A percentile compares a stretch with the other conserved stretches of the same genome.
Evolutionary conservation across 2,113 vertebrate genomes (phyloP).

Genomic region (Chaetura pelagica): DNA sequence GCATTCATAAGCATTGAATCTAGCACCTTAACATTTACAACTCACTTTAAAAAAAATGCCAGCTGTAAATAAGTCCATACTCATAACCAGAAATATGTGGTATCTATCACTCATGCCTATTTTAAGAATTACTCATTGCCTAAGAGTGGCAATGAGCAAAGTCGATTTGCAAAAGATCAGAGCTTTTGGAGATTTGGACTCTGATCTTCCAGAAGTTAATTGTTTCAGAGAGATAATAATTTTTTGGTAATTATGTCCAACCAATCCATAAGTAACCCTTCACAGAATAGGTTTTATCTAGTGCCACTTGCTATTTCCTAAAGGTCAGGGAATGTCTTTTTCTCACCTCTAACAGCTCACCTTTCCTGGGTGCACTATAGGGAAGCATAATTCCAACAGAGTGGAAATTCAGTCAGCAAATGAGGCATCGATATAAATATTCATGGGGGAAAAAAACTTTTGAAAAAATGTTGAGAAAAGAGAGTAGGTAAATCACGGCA

Average conservation of each 20-base stretch:
- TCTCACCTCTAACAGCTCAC: constrained; percentile 76
- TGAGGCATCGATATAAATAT: constrained; percentile 77
- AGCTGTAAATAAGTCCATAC: constrained; percentile 72
- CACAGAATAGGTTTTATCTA: constrained; percentile 61
- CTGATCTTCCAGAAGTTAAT: constrained; percentile 45
- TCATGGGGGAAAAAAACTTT: constrained; percentile 72
- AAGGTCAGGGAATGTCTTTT: constrained; percentile 79
- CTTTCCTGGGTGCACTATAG: constrained; percentile 72
- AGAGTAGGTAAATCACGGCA: constrained; percentile 55
- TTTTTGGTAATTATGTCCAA: constrained; percentile 68
- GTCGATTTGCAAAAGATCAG: constrained; percentile 44
- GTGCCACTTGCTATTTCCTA: constrained; percentile 74
- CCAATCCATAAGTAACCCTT: constrained; percentile 66
- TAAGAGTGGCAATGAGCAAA: neutral
- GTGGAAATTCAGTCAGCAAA: constrained; percentile 76
- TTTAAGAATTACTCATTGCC: constrained; percentile 18
- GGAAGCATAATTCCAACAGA: constrained; percentile 78
- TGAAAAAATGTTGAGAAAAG: constrained; percentile 57
- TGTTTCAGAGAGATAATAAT: constrained; percentile 73
- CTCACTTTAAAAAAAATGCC: constrained; percentile 54
- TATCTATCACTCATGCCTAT: neutral
- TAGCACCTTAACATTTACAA: constrained; percentile 58
- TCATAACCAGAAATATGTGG: constrained; percentile 37
- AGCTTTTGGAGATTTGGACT: neutral
- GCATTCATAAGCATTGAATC: constrained; percentile 68